These are phyloP conservation scores for Harpalus rufipes DNA, from an alignment of 2,888 invertebrate genomes.

Conservation along the genomic window DNA sequence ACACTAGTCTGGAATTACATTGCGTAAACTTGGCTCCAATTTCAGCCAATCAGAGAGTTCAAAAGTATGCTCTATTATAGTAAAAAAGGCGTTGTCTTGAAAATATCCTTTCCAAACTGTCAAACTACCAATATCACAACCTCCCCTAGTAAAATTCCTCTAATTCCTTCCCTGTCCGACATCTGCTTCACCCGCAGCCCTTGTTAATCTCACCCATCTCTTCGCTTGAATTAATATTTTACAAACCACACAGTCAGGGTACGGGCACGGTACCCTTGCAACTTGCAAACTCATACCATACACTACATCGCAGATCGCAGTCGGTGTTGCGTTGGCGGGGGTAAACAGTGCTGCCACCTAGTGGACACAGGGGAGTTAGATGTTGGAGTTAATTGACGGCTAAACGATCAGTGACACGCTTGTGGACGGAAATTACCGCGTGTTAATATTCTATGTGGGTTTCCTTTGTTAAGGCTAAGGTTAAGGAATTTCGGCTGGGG, in stretches of 20 bases:
- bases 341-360: neutral
- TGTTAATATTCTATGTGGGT: conserved; percentile 51
- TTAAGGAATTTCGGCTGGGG: neutral
- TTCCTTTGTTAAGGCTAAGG: conserved; percentile 18
- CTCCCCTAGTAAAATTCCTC: conserved; percentile 9
- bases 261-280: neutral
- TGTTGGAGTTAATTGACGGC: conserved; percentile 51
- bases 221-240: conserved; percentile 55
- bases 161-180: neutral
- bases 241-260: conserved; percentile 35
- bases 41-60: too few species aligned
- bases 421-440: conserved; percentile 21
- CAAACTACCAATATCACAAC: conserved; percentile 2
- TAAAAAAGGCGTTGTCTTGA: too few species aligned
- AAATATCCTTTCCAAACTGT: neutral
- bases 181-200: conserved; percentile 40
- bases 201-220: conserved; percentile 42
- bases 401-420: conserved; percentile 56
- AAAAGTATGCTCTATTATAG: too few species aligned
- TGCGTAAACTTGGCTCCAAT: too few species aligned
- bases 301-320: neutral
- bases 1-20: too few species aligned
- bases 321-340: neutral
- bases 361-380: conserved; percentile 37
- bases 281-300: neutral